Conservation (phyloP, 2,797 vertebrate genomes). For the Macrochelys suwanniensis region DNA sequence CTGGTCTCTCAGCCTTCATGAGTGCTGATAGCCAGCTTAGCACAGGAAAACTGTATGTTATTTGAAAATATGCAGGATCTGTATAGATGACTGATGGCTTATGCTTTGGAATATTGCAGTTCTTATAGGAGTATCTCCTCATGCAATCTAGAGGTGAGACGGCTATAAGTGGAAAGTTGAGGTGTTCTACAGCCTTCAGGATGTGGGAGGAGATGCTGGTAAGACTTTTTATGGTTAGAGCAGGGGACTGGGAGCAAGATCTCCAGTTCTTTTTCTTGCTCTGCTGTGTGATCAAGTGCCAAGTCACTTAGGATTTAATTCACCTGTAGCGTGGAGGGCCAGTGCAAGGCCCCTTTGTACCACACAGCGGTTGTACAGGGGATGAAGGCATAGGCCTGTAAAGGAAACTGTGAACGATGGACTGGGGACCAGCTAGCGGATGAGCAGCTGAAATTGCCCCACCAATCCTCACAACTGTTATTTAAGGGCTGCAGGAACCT, state of each 20-base stretch:
- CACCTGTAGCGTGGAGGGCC: fast-evolving
- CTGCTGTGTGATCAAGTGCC: neutral
- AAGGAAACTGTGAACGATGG: neutral
- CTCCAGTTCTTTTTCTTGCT: neutral
- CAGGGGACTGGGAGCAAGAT: neutral
- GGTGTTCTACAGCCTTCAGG: neutral
- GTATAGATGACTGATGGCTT: neutral
- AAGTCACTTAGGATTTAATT: neutral
- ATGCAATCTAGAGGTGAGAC: neutral
- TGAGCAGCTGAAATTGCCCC: neutral
- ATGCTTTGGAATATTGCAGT: neutral
- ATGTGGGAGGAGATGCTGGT: neutral
- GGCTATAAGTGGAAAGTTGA: neutral
- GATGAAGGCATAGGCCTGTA: neutral
- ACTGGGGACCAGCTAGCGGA: neutral
- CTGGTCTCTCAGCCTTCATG: neutral
- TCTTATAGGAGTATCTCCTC: neutral
- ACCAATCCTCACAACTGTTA: neutral
- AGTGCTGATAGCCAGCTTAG: neutral
- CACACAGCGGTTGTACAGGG: neutral
- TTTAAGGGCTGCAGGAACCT: neutral
- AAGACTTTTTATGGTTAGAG: neutral
- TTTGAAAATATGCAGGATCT: neutral
- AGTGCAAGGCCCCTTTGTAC: neutral
- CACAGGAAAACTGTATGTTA: neutral